A percentile compares a stretch with the other conserved stretches of the same genome.
Conservation (phyloP, 2,888 invertebrate species). For the Lamellibrachia satsuma region DNA sequence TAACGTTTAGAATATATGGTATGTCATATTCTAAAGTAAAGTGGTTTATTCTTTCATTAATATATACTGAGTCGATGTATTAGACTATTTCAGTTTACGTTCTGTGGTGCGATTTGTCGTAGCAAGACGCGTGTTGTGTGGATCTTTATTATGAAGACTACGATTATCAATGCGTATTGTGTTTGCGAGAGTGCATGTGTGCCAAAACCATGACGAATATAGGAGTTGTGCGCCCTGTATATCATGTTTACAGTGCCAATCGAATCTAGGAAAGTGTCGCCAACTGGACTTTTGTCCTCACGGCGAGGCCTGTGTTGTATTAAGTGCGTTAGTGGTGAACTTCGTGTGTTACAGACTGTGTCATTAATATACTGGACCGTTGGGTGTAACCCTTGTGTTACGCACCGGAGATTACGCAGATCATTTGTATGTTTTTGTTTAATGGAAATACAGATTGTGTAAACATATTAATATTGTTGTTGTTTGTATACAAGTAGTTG, state of each 20-base stretch:
- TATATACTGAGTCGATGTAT: no score
- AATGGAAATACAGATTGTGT: background rate
- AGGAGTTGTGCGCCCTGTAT: background rate
- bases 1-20: no score
- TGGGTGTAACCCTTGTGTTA: no score
- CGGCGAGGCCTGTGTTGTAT: background rate
- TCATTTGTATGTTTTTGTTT: background rate
- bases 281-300: background rate
- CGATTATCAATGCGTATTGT: background rate
- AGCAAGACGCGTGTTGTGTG: no score
- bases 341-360: background rate
- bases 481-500: background rate
- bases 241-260: background rate
- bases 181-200: background rate
- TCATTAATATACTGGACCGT: no score
- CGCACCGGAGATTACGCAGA: background rate
- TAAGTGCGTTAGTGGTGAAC: background rate
- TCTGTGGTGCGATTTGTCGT: no score
- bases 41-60: background rate
- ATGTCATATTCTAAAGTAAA: background rate
- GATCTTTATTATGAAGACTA: background rate
- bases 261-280: background rate
- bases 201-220: background rate
- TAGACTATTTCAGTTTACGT: no score
- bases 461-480: background rate